Evolutionary conservation across 2,797 vertebrate species (phyloP).

Genomic region (Hyperoplus immaculatus): DNA sequence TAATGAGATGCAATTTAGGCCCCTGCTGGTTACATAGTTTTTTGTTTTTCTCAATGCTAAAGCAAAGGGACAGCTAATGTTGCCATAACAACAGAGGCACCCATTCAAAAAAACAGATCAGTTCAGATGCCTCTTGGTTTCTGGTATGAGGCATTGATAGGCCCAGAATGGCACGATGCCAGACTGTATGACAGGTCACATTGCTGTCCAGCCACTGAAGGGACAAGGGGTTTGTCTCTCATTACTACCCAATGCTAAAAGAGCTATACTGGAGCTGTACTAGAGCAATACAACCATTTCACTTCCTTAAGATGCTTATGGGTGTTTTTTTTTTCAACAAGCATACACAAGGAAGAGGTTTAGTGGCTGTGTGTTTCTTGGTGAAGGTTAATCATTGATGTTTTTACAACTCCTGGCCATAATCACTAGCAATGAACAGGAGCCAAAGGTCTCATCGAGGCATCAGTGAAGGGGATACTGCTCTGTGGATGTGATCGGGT

Average conservation of each 20-base stretch:
- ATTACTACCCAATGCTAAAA: constrained; percentile 12
- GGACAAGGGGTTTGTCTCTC: constrained; percentile 28
- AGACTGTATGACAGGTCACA: constrained; percentile 17
- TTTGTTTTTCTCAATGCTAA: constrained; percentile 21
- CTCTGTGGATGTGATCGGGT: constrained; percentile 51
- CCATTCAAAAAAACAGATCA: constrained; percentile 44
- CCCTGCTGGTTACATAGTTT: neutral
- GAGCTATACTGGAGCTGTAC: neutral
- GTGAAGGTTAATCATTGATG: constrained; percentile 83
- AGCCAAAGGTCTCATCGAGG: constrained; percentile 82
- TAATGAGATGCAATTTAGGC: constrained; percentile 39
- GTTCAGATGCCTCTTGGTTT: constrained; percentile 38
- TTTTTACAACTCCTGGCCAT: constrained; percentile 76
- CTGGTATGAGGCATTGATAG: constrained; percentile 36
- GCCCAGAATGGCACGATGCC: constrained; percentile 41
- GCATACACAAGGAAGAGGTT: constrained; percentile 12
- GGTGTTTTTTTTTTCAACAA: neutral
- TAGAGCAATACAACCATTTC: constrained; percentile 7
- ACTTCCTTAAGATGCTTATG: constrained; percentile 33
- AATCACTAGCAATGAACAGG: constrained; percentile 56
- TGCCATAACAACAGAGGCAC: constrained; percentile 46
- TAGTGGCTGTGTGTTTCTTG: constrained; percentile 17
- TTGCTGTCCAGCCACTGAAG: constrained; percentile 17
- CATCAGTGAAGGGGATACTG: constrained; percentile 51
- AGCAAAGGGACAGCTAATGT: constrained; percentile 18